phyloP scores from a whole-genome alignment of 1,140 invertebrate species.

The Drosophila eugracilis region DNA sequence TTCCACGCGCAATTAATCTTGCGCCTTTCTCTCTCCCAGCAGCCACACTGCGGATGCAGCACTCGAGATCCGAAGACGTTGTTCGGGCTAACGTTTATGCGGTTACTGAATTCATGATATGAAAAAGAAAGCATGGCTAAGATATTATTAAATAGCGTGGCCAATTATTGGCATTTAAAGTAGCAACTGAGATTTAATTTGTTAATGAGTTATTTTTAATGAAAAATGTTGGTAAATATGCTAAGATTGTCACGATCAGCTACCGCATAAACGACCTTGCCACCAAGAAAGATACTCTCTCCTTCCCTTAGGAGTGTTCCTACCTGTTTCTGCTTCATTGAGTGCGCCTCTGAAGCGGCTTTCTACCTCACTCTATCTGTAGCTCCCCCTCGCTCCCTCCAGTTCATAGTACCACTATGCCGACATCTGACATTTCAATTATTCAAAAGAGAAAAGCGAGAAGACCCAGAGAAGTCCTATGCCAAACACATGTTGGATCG shows the following conservation, averaged over 20 bases:
- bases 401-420: slow-evolving; percentile 2
- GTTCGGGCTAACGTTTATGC: slow-evolving; percentile 24
- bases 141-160: too few relatives aligned
- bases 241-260: not conserved
- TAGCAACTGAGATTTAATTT: too few relatives aligned
- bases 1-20: slow-evolving; percentile 80
- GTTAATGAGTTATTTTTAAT: too few relatives aligned
- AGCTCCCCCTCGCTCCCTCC: slow-evolving; percentile 6
- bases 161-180: too few relatives aligned
- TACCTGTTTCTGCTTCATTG: slow-evolving; percentile 75
- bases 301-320: not conserved
- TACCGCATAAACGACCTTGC: slow-evolving; percentile 29
- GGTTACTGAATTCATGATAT: too few relatives aligned
- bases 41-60: slow-evolving; percentile 31
- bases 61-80: slow-evolving; percentile 20
- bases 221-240: not conserved
- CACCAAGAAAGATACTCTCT: not conserved
- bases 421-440: slow-evolving; percentile 74
- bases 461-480: slow-evolving; percentile 24
- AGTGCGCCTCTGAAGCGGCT: slow-evolving; percentile 55
- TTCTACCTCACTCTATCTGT: slow-evolving; percentile 16
- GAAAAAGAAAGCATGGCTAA: too few relatives aligned
- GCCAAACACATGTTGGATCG: slow-evolving; percentile 66
- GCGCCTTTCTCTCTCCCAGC: slow-evolving; percentile 35
- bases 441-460: slow-evolving; percentile 47